Evolutionary conservation across 23 tunicate genomes (phyloP).

Genomic region (Styela plicata): DNA sequence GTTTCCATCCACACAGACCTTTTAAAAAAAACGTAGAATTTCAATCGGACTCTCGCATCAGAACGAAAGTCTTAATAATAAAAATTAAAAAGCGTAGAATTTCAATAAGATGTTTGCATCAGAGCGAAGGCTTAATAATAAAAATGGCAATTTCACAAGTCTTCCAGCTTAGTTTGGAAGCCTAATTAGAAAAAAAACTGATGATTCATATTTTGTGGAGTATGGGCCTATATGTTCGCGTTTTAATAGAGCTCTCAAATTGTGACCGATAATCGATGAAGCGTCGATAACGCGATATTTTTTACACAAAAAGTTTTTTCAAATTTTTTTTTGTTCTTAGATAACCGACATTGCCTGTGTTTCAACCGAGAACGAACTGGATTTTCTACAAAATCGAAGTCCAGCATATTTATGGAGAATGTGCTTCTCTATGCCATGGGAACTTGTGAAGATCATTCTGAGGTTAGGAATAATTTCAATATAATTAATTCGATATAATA

Average conservation of each 20-base stretch:
- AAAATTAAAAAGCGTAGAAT: too few species aligned
- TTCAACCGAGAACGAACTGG: constrained; percentile 75
- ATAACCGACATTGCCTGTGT: constrained; percentile 62
- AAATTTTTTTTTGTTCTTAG: constrained; percentile 35
- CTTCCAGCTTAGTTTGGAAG: too few species aligned
- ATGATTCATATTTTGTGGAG: background rate
- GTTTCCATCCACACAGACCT: too few species aligned
- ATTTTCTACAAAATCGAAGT: constrained; percentile 63
- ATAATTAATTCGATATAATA: background rate
- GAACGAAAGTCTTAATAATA: too few species aligned
- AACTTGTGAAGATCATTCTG: constrained; percentile 45
- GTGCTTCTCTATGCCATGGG: constrained; percentile 64
- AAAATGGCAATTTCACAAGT: too few species aligned
- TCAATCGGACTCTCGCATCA: too few species aligned
- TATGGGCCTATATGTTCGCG: too few species aligned
- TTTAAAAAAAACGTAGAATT: too few species aligned
- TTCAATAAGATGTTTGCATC: too few species aligned
- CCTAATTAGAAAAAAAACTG: too few species aligned
- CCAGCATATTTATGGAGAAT: constrained; percentile 52
- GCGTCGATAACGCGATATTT: background rate
- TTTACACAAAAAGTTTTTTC: background rate
- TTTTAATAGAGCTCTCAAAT: background rate
- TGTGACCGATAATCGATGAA: background rate
- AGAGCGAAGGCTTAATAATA: too few species aligned
- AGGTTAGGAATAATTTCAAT: constrained; percentile 33